phyloP scores from a whole-genome alignment of 2,797 vertebrate species.

The Enteromius afrohamiltoni region DNA sequence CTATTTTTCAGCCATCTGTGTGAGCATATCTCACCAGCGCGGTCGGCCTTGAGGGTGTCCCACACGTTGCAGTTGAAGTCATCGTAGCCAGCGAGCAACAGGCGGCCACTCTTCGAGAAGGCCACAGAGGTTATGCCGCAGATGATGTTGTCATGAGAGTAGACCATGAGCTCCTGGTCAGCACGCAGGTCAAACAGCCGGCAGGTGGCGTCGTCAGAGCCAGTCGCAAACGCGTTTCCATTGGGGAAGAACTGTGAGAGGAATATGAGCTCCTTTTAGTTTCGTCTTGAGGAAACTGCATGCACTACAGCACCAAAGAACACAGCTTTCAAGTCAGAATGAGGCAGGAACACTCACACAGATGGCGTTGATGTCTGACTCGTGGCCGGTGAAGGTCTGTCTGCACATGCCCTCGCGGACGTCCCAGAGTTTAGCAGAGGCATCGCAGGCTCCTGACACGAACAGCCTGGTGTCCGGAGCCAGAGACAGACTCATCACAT shows the following conservation, averaged over 20 bases:
- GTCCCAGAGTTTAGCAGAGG: conserved; percentile 99
- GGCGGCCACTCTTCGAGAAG: conserved; percentile 98
- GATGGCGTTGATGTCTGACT: conserved; percentile 99
- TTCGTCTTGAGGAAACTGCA: not conserved
- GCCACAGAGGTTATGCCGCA: conserved; percentile 99
- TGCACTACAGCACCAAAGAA: not conserved
- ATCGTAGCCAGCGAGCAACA: conserved; percentile 96
- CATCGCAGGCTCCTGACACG: conserved; percentile 97
- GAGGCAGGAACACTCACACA: conserved; percentile 80
- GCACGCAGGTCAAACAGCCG: conserved; percentile 97
- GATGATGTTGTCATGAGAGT: conserved; percentile 98
- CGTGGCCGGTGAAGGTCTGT: conserved; percentile 98
- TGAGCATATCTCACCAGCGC: conserved; percentile 82
- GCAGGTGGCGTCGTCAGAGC: conserved; percentile 98
- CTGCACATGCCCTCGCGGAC: conserved; percentile 99
- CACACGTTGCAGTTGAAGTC: conserved; percentile 99
- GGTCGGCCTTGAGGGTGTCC: conserved; percentile 98
- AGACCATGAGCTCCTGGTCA: conserved; percentile 98
- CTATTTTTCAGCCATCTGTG: not conserved
- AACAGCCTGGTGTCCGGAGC: conserved; percentile 95
- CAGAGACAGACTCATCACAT: conserved; percentile 98
- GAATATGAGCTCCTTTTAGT: conserved; percentile 14
- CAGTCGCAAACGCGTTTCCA: conserved; percentile 97
- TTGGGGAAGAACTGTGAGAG: conserved; percentile 93
- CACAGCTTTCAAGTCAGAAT: not conserved